Evolutionary conservation across 2,888 invertebrate species (phyloP).

Genomic region (Molanna angustata): DNA sequence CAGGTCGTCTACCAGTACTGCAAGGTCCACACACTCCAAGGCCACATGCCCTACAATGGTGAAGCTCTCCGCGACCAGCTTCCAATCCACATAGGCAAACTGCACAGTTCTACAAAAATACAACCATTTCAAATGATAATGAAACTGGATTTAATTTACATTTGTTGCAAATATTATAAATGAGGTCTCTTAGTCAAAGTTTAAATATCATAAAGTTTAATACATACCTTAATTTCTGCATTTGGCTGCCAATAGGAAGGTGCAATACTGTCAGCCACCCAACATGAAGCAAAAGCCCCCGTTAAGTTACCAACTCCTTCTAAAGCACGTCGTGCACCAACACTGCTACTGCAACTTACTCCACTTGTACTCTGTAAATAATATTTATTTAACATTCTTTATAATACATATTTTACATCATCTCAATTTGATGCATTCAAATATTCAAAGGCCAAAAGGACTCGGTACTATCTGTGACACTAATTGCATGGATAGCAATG

Average conservation of each 20-base stretch:
- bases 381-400: no score
- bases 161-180: neutral
- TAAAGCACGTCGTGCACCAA: constrained; percentile 45
- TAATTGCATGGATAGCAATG: no score
- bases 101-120: constrained; percentile 56
- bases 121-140: neutral
- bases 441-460: no score
- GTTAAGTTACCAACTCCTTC: constrained; percentile 59
- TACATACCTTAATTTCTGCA: constrained; percentile 62
- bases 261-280: constrained; percentile 76
- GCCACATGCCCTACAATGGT: constrained; percentile 77
- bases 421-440: no score
- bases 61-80: constrained; percentile 57
- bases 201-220: neutral
- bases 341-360: constrained; percentile 41
- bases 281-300: constrained; percentile 56
- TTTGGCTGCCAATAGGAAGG: constrained; percentile 81
- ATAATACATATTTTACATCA: no score
- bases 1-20: constrained; percentile 63
- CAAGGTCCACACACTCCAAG: constrained; percentile 76
- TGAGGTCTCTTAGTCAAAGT: neutral
- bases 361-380: neutral
- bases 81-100: constrained; percentile 61
- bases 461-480: no score
- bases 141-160: no score